phyloP scores from a whole-genome alignment of 2,797 vertebrate species.

The Momotus momota region DNA sequence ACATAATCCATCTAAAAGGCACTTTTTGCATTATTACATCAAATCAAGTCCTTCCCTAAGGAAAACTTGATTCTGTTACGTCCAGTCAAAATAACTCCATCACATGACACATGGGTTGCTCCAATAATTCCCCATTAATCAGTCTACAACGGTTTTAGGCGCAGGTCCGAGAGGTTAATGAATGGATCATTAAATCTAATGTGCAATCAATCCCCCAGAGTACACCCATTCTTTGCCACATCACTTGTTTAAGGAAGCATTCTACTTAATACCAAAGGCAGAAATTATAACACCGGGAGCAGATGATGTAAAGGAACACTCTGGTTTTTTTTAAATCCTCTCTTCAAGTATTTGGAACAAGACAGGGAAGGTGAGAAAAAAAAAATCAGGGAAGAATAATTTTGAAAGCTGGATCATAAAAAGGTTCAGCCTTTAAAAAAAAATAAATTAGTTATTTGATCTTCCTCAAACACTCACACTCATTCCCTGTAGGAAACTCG shows the following conservation, averaged over 20 bases:
- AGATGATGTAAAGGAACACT: background rate
- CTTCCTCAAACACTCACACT: conserved; percentile 48
- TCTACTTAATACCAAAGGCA: background rate
- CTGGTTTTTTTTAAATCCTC: background rate
- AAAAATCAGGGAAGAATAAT: background rate
- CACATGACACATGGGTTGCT: conserved; percentile 49
- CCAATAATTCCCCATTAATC: conserved; percentile 73
- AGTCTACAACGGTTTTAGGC: conserved; percentile 46
- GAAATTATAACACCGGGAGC: background rate
- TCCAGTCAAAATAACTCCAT: conserved; percentile 56
- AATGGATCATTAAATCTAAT: conserved; percentile 73
- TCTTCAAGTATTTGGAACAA: conserved; percentile 22
- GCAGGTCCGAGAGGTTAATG: conserved; percentile 67
- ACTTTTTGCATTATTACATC: conserved; percentile 60
- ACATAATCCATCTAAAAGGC: conserved; percentile 61
- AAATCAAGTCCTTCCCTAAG: conserved; percentile 64
- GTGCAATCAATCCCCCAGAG: conserved; percentile 55
- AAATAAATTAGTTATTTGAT: conserved; percentile 42
- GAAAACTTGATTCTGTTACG: conserved; percentile 65
- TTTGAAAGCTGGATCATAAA: conserved; percentile 38
- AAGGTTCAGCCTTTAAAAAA: conserved; percentile 6
- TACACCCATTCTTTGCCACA: conserved; percentile 7
- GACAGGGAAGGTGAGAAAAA: background rate
- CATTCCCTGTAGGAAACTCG: conserved; percentile 64
- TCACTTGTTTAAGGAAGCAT: conserved; percentile 38